phyloP scores from a whole-genome alignment of 1,140 invertebrate genomes.

The Drosophila ercepeae region DNA sequence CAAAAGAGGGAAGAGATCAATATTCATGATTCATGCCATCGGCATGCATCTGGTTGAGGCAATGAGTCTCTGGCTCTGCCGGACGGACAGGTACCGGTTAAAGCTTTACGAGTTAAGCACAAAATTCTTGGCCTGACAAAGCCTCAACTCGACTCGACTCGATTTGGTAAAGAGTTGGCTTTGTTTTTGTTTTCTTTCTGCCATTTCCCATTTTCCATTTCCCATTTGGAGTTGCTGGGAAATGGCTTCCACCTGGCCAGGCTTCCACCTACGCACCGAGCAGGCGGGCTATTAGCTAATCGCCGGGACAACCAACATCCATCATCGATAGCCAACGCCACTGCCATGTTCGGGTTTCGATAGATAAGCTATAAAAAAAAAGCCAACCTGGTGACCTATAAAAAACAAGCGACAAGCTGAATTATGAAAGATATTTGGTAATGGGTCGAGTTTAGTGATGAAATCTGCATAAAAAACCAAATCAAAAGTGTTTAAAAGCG shows the following conservation, averaged over 20 bases:
- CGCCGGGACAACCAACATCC: conserved; percentile 35
- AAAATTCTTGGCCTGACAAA: conserved; percentile 31
- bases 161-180: conserved; percentile 2
- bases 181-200: background rate
- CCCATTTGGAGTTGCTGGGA: conserved; percentile 5
- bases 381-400: background rate
- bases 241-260: conserved; percentile 29
- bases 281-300: conserved; percentile 42
- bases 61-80: conserved; percentile 31
- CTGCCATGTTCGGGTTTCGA: background rate
- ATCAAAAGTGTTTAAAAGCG: no score
- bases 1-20: conserved; percentile 40
- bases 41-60: conserved; percentile 54
- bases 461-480: no score
- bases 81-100: conserved; percentile 2
- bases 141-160: conserved; percentile 23
- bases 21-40: conserved; percentile 69
- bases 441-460: background rate
- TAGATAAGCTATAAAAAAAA: conserved; percentile 31
- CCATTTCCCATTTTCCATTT: conserved; percentile 21
- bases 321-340: conserved; percentile 24
- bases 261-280: background rate
- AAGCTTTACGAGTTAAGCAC: conserved; percentile 40
- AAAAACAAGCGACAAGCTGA: background rate
- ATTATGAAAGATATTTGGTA: background rate